Conservation (phyloP, 1,140 invertebrate species). For the Lordiphosa clarofinis region DNA sequence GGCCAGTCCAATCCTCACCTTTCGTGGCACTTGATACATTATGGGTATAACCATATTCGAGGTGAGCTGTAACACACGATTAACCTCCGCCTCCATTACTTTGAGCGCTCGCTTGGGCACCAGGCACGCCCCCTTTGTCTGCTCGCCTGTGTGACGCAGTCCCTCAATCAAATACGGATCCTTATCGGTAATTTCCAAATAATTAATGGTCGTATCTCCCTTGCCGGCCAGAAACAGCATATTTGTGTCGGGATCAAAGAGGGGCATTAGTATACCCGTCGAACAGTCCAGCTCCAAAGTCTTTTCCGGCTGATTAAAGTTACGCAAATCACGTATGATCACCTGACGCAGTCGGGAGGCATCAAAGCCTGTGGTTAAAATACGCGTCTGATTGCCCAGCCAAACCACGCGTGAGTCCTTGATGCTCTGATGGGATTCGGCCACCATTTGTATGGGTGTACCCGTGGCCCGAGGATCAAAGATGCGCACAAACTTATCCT, state of each 20-base stretch:
- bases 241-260: slow-evolving; percentile 94
- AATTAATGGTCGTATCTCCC: slow-evolving; percentile 92
- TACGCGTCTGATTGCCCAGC: slow-evolving; percentile 89
- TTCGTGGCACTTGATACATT: slow-evolving; percentile 96
- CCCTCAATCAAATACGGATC: slow-evolving; percentile 93
- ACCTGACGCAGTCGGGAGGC: slow-evolving; percentile 90
- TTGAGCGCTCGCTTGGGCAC: slow-evolving; percentile 94
- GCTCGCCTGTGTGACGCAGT: slow-evolving; percentile 84
- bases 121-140: slow-evolving; percentile 94
- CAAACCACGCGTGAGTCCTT: slow-evolving; percentile 95
- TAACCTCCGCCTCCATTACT: slow-evolving; percentile 97
- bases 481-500: slow-evolving; percentile 91
- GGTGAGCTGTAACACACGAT: slow-evolving; percentile 91
- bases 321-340: slow-evolving; percentile 91
- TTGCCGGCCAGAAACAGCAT: slow-evolving; percentile 97
- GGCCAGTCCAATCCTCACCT: slow-evolving; percentile 81
- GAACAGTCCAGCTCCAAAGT: slow-evolving; percentile 91
- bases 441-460: slow-evolving; percentile 83
- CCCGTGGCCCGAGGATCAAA: slow-evolving; percentile 87
- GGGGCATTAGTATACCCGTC: slow-evolving; percentile 93
- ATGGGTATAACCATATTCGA: slow-evolving; percentile 92
- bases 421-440: slow-evolving; percentile 91
- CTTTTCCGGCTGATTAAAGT: slow-evolving; percentile 88
- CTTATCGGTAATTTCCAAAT: slow-evolving; percentile 91
- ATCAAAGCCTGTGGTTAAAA: slow-evolving; percentile 91